phyloP scores from a whole-genome alignment of 2,797 vertebrate species.

The Neostethus bicornis region DNA sequence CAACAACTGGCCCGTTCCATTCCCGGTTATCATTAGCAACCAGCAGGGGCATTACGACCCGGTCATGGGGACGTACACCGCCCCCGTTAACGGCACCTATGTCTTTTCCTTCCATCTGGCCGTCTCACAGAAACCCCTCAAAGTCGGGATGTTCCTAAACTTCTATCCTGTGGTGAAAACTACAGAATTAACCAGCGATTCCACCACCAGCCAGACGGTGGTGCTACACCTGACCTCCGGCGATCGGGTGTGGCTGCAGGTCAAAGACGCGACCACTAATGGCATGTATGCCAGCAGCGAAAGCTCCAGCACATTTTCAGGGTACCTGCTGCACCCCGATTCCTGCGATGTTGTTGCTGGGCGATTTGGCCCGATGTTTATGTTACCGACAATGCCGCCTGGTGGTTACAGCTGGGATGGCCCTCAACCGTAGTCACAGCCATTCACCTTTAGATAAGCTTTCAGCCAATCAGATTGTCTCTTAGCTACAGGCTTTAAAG shows the following conservation, averaged over 20 bases:
- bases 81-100: constrained; percentile 78
- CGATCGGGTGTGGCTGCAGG: constrained; percentile 76
- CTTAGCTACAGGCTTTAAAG: constrained; percentile 34
- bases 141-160: constrained; percentile 72
- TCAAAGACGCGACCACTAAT: constrained; percentile 60
- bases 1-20: constrained; percentile 59
- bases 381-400: rapidly evolving
- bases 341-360: constrained; percentile 36
- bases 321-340: constrained; percentile 75
- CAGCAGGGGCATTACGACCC: constrained; percentile 51
- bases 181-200: constrained; percentile 27
- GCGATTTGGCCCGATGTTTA: not conserved
- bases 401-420: constrained; percentile 18
- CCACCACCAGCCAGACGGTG: constrained; percentile 59
- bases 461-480: constrained; percentile 41
- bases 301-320: constrained; percentile 71
- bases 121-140: constrained; percentile 36
- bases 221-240: constrained; percentile 53
- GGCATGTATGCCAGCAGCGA: constrained; percentile 52
- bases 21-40: constrained; percentile 61
- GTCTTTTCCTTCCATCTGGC: constrained; percentile 70
- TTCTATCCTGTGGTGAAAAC: constrained; percentile 46
- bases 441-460: constrained; percentile 4
- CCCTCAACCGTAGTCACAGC: not conserved
- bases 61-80: constrained; percentile 46